A percentile compares a stretch with the other conserved stretches of the same genome.
These are phyloP conservation scores for Pegoplata infirma DNA, from an alignment of 2,888 invertebrate species.

Conservation along the genomic window DNA sequence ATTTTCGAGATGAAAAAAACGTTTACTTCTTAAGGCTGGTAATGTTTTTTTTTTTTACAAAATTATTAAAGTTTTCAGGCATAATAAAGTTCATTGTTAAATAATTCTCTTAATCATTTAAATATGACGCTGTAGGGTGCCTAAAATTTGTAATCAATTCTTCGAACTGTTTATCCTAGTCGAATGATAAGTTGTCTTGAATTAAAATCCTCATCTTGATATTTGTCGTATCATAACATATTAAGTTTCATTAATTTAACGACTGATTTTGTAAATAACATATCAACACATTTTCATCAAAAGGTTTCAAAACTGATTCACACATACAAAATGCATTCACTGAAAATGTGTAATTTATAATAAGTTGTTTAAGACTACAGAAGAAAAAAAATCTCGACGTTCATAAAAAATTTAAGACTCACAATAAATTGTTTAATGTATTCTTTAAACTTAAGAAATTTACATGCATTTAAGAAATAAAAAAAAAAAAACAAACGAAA, in stretches of 20 bases:
- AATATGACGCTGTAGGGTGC: not conserved
- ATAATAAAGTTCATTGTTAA: no score
- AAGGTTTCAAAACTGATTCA: constrained; percentile 8
- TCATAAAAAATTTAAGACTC: constrained; percentile 45
- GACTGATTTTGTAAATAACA: constrained; percentile 43
- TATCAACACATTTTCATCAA: constrained; percentile 55
- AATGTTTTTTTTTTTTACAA: no score
- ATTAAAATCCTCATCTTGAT: constrained; percentile 14
- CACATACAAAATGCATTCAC: constrained; percentile 28
- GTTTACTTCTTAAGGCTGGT: no score
- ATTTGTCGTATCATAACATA: constrained; percentile 24
- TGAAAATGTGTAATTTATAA: constrained; percentile 48
- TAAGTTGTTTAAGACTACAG: constrained; percentile 27
- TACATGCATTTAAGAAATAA: constrained; percentile 48
- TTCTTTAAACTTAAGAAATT: constrained; percentile 43
- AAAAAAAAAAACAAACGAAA: constrained; percentile 18
- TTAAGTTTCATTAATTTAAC: constrained; percentile 58
- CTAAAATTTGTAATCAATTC: constrained; percentile 15
- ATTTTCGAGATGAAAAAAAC: no score
- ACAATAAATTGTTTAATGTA: constrained; percentile 54
- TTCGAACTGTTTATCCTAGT: constrained; percentile 24
- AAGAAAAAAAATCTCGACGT: constrained; percentile 24
- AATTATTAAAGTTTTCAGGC: no score
- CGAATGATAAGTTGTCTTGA: constrained; percentile 10
- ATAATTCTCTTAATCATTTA: no score